phyloP scores from a whole-genome alignment of 1,140 invertebrate genomes.

The Euborellia annulipes region DNA sequence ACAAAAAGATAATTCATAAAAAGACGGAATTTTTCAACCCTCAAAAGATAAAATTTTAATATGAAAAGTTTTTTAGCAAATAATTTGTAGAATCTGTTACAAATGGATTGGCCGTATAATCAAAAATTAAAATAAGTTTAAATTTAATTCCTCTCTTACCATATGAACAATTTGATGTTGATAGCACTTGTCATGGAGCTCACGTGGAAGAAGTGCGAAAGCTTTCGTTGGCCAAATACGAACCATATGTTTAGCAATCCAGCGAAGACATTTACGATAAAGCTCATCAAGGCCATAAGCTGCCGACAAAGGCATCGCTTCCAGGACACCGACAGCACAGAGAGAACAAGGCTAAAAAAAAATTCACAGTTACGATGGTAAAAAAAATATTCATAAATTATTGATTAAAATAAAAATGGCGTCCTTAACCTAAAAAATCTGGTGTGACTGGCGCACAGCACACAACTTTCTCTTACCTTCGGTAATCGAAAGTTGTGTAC shows the following conservation, averaged over 20 bases:
- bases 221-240: conserved; percentile 73
- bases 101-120: no score
- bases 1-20: conserved; percentile 3
- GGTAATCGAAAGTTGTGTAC: no score
- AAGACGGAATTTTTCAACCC: no score
- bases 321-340: conserved; percentile 60
- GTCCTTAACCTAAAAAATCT: no score
- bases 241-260: conserved; percentile 71
- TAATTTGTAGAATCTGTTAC: no score
- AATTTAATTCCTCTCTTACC: conserved; percentile 22
- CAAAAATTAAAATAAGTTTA: not conserved
- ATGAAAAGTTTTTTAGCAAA: no score
- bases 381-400: not conserved
- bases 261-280: conserved; percentile 64
- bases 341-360: conserved; percentile 52
- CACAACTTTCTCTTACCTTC: no score
- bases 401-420: not conserved
- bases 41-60: no score
- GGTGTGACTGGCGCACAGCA: no score
- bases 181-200: conserved; percentile 66
- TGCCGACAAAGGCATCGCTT: conserved; percentile 64
- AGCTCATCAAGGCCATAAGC: conserved; percentile 76
- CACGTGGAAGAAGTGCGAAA: conserved; percentile 62
- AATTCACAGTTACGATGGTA: no score
- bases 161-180: conserved; percentile 63